Conservation (phyloP, 2,113 vertebrate species). For the Edolisoma coerulescens region DNA sequence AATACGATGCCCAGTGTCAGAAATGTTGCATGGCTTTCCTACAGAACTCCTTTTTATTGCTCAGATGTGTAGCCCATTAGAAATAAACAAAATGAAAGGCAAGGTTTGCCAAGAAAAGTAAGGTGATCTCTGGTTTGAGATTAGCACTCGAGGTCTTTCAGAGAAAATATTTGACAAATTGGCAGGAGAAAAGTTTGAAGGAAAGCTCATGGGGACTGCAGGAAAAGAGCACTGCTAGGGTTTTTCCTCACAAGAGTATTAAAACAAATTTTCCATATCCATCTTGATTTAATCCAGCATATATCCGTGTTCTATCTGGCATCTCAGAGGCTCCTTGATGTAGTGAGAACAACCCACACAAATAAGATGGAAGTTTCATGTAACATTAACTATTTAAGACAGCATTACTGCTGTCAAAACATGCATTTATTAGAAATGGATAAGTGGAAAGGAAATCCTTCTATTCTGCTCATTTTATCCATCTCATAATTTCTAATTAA, state of each 20-base stretch:
- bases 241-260: background rate
- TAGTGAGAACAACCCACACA: background rate
- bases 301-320: background rate
- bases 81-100: background rate
- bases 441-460: background rate
- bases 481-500: slow-evolving; percentile 8
- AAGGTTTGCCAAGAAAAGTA: background rate
- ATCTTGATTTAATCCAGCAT: background rate
- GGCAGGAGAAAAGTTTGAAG: background rate
- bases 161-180: background rate
- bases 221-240: background rate
- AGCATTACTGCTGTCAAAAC: slow-evolving; percentile 14
- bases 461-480: background rate
- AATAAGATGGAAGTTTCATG: slow-evolving; percentile 6
- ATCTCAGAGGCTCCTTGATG: background rate
- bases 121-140: background rate
- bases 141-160: background rate
- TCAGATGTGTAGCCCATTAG: background rate
- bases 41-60: background rate
- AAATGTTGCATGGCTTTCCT: background rate
- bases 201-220: background rate
- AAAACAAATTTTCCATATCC: background rate
- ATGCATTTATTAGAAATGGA: slow-evolving; percentile 4
- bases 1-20: background rate
- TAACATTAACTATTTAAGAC: slow-evolving; percentile 10